Evolutionary conservation across 2,113 vertebrate genomes (phyloP), one percentile per base, ranked within the genome.

Genomic region (Nestor notabilis): DNA sequence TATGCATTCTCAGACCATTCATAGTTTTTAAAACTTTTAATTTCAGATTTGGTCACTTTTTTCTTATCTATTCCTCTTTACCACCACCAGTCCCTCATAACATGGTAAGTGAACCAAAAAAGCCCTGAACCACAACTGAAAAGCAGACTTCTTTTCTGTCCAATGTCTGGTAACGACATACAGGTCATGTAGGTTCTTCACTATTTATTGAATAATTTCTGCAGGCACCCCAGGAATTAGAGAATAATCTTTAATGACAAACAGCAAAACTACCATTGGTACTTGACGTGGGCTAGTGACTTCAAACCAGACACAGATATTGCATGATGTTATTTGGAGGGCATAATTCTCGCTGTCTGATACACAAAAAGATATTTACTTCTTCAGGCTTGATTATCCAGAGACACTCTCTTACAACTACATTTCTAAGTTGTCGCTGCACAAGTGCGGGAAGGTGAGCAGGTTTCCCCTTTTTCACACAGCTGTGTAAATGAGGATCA

Each of bases 51-150:
- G 17, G 28, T 68, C 44, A 28, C 21, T 87, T 70, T 90, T 71
- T 31, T 39, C 16, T 28, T 46, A 33, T 17, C 29, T 82, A 3
- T 33, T 81, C 13, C 9, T 83, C 87, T 68, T 90, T 7, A 46
- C 3, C 6, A 25, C 9, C 20, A 52, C 24, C 20, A 41, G 5
- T 55, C 1, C 3, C 7, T 4, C 37, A 1, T 8, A 71, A 55
- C 9, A 27, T 2, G 4, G 20, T 37, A 81, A 78, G 78, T 60
- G 0, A 89, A 31, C 29, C 5, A 55, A 86, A 80, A 46, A 31
- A 77, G 4, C 0, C 17, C 24, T n/a, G 23, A 87, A 39, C 16
- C 72, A 53, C 27, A 53, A 65, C 18, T 65, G 66, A 7, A 76
- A 27, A 79, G 16, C 4, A 77, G 16, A 17, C 4, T 75, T n/a